Evolutionary conservation across 2,888 invertebrate species (phyloP).

Genomic region (Pasiphila rectangulata): DNA sequence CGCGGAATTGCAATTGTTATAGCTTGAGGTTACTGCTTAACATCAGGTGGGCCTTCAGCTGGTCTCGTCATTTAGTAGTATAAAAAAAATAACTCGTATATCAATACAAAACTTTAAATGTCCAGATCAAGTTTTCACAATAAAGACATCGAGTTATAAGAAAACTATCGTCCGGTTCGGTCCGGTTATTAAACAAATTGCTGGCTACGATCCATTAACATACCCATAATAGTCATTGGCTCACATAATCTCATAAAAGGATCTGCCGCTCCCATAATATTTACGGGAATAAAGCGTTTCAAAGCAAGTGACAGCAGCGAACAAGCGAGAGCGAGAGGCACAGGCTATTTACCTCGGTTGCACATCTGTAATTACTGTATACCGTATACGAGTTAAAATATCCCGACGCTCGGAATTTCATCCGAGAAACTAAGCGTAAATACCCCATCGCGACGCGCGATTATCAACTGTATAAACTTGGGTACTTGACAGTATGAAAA

Average conservation of each 20-base stretch:
- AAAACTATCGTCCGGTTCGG: slow-evolving; percentile 31
- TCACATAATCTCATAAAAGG: slow-evolving; percentile 52
- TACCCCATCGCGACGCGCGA: slow-evolving; percentile 44
- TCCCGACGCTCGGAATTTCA: slow-evolving; percentile 58
- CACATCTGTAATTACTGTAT: slow-evolving; percentile 74
- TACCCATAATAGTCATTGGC: slow-evolving; percentile 52
- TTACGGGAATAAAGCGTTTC: slow-evolving; percentile 60
- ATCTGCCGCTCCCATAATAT: slow-evolving; percentile 54
- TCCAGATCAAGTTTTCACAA: slow-evolving; percentile 23
- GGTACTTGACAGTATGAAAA: slow-evolving; percentile 23
- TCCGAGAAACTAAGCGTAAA: slow-evolving; percentile 47
- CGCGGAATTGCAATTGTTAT: too few relatives aligned
- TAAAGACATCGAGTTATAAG: slow-evolving; percentile 18
- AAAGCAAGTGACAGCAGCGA: slow-evolving; percentile 65
- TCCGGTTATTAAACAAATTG: slow-evolving; percentile 55
- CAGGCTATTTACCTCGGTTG: slow-evolving; percentile 70
- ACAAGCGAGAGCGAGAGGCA: slow-evolving; percentile 47
- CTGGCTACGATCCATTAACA: slow-evolving; percentile 56
- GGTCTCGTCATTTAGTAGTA: too few relatives aligned
- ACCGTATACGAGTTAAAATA: slow-evolving; percentile 67
- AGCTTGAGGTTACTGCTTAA: too few relatives aligned
- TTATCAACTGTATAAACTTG: slow-evolving; percentile 50
- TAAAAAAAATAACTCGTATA: too few relatives aligned
- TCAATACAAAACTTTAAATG: background rate
- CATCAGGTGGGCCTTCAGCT: too few relatives aligned